These are phyloP conservation scores for Selene dorsalis DNA, from an alignment of 2,797 vertebrate genomes.

Conservation along the genomic window DNA sequence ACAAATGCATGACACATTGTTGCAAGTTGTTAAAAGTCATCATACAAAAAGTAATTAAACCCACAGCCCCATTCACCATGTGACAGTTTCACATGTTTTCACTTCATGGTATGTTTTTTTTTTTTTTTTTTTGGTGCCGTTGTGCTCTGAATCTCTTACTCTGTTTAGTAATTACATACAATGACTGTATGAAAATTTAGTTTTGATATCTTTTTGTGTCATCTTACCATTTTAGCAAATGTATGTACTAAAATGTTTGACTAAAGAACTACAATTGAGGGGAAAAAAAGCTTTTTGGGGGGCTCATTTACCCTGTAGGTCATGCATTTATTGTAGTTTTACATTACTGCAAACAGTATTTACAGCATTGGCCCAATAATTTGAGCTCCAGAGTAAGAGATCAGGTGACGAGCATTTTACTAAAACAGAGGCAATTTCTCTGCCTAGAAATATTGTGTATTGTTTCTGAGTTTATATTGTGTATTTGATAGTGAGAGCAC, in stretches of 20 bases:
- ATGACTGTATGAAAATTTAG: background rate
- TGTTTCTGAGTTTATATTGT: constrained; percentile 20
- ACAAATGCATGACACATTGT: no score
- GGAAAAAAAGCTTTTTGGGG: background rate
- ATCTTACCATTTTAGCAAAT: background rate
- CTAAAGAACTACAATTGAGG: background rate
- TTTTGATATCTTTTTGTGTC: background rate
- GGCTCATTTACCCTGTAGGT: background rate
- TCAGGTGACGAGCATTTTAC: background rate
- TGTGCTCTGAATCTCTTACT: background rate
- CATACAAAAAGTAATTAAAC: background rate
- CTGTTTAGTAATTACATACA: background rate
- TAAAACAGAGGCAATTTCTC: background rate
- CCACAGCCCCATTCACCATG: background rate
- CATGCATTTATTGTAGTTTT: no score
- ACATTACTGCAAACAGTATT: background rate
- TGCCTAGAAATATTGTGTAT: background rate
- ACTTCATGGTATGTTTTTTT: background rate
- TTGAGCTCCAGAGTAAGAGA: background rate
- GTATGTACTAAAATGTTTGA: background rate
- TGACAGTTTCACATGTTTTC: background rate
- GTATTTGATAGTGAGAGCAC: constrained; percentile 86
- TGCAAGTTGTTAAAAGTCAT: background rate
- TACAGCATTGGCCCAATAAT: background rate
- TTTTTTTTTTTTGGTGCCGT: background rate